Conservation (phyloP, 2,888 invertebrate species). For the Tipula vernalis region DNA sequence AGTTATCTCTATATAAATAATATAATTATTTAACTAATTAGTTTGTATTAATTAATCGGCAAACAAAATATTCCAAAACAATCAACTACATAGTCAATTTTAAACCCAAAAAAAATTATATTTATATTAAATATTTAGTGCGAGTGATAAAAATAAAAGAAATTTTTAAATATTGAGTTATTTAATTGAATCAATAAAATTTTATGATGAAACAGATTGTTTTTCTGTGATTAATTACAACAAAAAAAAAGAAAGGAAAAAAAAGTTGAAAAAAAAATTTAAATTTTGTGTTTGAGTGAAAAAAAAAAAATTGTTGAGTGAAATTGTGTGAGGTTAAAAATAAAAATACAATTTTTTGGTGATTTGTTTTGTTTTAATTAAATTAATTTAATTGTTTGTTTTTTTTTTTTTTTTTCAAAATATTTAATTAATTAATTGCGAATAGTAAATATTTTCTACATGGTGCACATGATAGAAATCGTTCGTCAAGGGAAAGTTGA, state of each 20-base stretch:
- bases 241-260: not conserved
- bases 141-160: not conserved
- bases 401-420: not conserved
- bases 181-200: not conserved
- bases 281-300: not conserved
- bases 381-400: not conserved
- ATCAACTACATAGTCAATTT: not conserved
- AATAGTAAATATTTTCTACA: constrained; percentile 27
- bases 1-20: constrained; percentile 11
- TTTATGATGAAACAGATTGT: not conserved
- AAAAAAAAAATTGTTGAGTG: not conserved
- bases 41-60: not conserved
- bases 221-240: not conserved
- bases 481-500: constrained; percentile 68
- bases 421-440: not conserved
- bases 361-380: not conserved
- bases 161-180: not conserved
- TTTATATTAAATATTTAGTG: not conserved
- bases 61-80: not conserved
- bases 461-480: constrained; percentile 71
- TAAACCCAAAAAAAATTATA: not conserved
- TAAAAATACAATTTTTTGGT: not conserved
- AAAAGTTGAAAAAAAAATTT: not conserved
- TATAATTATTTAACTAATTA: not conserved
- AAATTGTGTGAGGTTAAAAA: not conserved